phyloP scores from a whole-genome alignment of 2,797 vertebrate species.

The Loris lydekkerianus region DNA sequence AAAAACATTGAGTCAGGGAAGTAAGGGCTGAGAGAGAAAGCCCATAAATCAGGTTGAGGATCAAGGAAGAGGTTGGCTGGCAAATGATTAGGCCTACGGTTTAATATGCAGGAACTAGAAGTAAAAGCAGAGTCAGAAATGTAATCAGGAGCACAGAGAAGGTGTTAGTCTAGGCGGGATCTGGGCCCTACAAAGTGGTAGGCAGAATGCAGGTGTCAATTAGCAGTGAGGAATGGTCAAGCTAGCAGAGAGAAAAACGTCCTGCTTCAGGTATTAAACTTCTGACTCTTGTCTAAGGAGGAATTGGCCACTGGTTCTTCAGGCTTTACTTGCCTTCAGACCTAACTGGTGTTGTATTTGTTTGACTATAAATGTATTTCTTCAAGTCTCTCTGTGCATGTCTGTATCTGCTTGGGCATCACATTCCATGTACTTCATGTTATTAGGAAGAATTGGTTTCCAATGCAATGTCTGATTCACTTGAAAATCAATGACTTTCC shows the following conservation, averaged over 20 bases:
- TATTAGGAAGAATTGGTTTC: constrained; percentile 50
- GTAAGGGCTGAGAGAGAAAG: constrained; percentile 46
- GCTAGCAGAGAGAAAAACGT: constrained; percentile 4
- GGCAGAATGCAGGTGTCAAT: not conserved
- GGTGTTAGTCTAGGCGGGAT: constrained; percentile 7
- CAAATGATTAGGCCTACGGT: not conserved
- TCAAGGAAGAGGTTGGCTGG: constrained; percentile 28
- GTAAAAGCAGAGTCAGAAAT: constrained; percentile 43
- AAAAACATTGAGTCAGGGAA: not conserved
- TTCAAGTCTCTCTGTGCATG: not conserved
- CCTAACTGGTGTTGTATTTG: not conserved
- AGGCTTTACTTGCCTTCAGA: not conserved
- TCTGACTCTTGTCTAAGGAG: constrained; percentile 9
- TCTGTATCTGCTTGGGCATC: not conserved
- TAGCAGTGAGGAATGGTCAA: not conserved
- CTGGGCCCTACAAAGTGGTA: not conserved
- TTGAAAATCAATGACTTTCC: not conserved
- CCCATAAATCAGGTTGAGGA: not conserved
- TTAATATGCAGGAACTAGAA: not conserved
- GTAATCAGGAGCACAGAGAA: constrained; percentile 11
- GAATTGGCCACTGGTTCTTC: not conserved
- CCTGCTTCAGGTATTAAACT: not conserved
- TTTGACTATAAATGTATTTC: constrained; percentile 8
- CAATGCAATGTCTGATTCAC: not conserved
- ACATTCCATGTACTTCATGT: not conserved